Evolutionary conservation across 2,888 invertebrate genomes (phyloP).

Genomic region (Thelaira solivaga): DNA sequence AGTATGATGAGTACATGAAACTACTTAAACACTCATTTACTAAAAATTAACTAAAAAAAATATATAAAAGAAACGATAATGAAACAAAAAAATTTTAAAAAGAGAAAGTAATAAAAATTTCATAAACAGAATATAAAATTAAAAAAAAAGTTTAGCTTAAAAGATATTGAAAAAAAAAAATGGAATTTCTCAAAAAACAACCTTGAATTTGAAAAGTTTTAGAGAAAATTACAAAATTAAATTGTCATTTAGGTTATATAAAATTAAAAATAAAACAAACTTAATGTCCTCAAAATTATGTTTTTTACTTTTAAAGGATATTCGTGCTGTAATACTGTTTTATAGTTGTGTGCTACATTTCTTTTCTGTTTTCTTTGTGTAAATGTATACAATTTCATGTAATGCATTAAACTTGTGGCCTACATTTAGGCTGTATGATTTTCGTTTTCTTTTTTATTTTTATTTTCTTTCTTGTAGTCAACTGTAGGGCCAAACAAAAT

Average conservation of each 20-base stretch:
- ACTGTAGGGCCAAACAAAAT: too few relatives aligned
- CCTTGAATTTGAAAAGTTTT: slow-evolving; percentile 15
- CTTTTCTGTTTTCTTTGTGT: background rate
- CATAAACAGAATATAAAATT: background rate
- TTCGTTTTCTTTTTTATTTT: too few relatives aligned
- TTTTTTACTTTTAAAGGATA: background rate
- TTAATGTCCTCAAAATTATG: background rate
- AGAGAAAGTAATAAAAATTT: background rate
- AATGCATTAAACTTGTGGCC: slow-evolving; percentile 32
- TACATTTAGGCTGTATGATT: slow-evolving; percentile 29
- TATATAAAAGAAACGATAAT: too few relatives aligned
- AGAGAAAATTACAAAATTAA: background rate
- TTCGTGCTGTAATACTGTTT: too few relatives aligned
- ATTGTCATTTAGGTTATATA: background rate
- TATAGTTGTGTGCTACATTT: background rate
- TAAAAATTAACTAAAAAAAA: too few relatives aligned
- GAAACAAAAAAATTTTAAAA: too few relatives aligned
- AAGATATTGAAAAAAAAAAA: too few relatives aligned
- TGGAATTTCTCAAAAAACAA: background rate
- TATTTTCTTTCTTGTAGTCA: too few relatives aligned
- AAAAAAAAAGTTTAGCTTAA: background rate
- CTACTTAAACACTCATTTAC: too few relatives aligned
- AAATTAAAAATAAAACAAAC: slow-evolving; percentile 1
- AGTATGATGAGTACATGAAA: too few relatives aligned
- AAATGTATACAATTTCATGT: background rate